Percentiles rank a stretch among this genome's conserved stretches.
phyloP scores from a whole-genome alignment of 2,888 invertebrate genomes.

The Scelioninae gen. 2 region DNA sequence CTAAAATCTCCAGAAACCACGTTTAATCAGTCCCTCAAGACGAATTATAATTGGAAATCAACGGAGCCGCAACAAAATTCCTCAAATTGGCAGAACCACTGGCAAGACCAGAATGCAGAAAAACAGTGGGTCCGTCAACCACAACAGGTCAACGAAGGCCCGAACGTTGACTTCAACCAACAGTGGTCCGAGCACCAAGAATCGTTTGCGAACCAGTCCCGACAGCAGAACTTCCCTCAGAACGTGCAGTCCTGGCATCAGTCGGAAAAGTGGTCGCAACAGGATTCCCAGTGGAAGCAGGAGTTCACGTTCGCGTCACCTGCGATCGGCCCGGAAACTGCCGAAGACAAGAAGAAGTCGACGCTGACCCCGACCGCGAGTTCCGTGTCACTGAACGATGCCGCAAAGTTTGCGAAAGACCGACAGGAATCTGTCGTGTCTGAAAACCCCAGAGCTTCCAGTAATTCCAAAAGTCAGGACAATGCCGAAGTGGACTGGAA shows the following conservation, averaged over 20 bases:
- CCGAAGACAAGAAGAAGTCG: conserved; percentile 66
- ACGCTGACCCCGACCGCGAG: conserved; percentile 62
- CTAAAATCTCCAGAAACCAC: conserved; percentile 17
- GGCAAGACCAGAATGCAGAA: conserved; percentile 65
- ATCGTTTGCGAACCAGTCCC: conserved; percentile 59
- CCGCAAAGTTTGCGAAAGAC: conserved; percentile 50
- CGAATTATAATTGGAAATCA: conserved; percentile 67
- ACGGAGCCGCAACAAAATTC: conserved; percentile 57
- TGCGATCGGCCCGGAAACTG: conserved; percentile 61
- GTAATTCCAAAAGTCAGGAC: conserved; percentile 57
- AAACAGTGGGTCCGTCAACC: conserved; percentile 58
- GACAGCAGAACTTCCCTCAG: conserved; percentile 61
- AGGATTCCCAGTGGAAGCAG: conserved; percentile 55
- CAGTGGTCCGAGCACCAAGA: conserved; percentile 61
- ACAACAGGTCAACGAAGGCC: conserved; percentile 48
- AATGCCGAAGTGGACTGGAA: conserved; percentile 64
- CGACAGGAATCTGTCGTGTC: conserved; percentile 42
- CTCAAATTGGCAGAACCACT: conserved; percentile 68
- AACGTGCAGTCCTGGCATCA: conserved; percentile 47
- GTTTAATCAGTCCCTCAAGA: conserved; percentile 61
- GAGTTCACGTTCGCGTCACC: conserved; percentile 63
- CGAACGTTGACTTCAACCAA: conserved; percentile 60
- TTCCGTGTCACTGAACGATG: conserved; percentile 64
- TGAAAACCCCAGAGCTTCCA: conserved; percentile 45
- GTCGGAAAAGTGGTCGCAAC: conserved; percentile 60